A percentile compares a stretch with the other conserved stretches of the same genome.
Conservation (phyloP, 2,888 invertebrate species). For the Epinotia ramella region DNA sequence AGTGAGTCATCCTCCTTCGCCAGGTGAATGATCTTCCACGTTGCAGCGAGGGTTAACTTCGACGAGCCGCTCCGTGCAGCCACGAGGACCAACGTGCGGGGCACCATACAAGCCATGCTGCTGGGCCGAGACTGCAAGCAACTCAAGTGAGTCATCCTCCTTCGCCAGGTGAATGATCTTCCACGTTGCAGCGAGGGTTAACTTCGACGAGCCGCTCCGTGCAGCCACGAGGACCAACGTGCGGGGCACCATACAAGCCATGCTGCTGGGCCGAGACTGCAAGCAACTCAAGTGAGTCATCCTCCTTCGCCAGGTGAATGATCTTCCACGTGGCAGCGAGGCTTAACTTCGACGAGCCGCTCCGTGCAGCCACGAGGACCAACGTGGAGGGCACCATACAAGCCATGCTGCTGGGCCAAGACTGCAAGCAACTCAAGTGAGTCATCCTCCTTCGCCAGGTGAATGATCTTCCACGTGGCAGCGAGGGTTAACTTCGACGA, state of each 20-base stretch:
- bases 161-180: conserved; percentile 63
- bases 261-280: conserved; percentile 89
- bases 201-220: conserved; percentile 94
- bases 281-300: conserved; percentile 81
- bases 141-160: conserved; percentile 65
- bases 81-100: conserved; percentile 93
- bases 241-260: conserved; percentile 91
- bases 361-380: conserved; percentile 92
- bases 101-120: conserved; percentile 91
- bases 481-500: conserved; percentile 91
- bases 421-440: conserved; percentile 85
- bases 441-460: conserved; percentile 51
- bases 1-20: conserved; percentile 39
- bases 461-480: conserved; percentile 67
- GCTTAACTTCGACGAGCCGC: conserved; percentile 91
- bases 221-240: conserved; percentile 93
- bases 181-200: conserved; percentile 74
- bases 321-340: conserved; percentile 72
- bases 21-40: conserved; percentile 69
- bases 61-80: conserved; percentile 93
- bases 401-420: conserved; percentile 90
- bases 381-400: conserved; percentile 94
- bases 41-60: conserved; percentile 86
- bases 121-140: conserved; percentile 89
- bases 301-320: conserved; percentile 54